These are phyloP conservation scores for Popillia japonica DNA, from an alignment of 1,140 invertebrate genomes.

Conservation along the genomic window DNA sequence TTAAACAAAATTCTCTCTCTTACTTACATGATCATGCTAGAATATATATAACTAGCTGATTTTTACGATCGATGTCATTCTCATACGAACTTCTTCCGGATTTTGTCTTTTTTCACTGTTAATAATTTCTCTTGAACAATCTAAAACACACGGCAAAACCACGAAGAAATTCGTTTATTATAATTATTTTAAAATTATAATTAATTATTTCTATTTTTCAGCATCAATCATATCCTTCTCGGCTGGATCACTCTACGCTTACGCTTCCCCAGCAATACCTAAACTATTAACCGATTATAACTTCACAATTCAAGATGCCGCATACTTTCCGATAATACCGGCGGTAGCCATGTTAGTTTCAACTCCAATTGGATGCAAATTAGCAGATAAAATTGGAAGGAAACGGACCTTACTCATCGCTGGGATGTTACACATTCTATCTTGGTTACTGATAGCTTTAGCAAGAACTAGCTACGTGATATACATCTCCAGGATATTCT, in stretches of 20 bases:
- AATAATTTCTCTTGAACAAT: no score
- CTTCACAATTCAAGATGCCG: conserved; percentile 43
- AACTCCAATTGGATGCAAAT: conserved; percentile 42
- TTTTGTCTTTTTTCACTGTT: no score
- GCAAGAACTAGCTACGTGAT: conserved; percentile 49
- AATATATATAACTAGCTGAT: no score
- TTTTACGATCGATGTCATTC: no score
- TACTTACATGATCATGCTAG: no score
- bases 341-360: conserved; percentile 42
- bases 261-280: conserved; percentile 36
- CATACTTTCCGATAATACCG: conserved; percentile 42
- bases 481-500: conserved; percentile 50
- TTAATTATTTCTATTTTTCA: background rate
- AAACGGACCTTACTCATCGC: conserved; percentile 42
- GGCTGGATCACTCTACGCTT: background rate
- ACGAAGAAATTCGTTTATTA: no score
- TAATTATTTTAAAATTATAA: no score
- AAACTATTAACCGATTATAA: conserved; percentile 7
- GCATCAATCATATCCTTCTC: background rate
- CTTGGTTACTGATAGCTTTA: conserved; percentile 43
- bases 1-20: no score
- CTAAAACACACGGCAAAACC: no score
- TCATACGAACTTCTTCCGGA: no score
- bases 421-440: conserved; percentile 38
- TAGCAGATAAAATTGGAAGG: conserved; percentile 50